Evolutionary conservation across 2,888 invertebrate genomes (phyloP).

Genomic region (Sarcophaga variegata): DNA sequence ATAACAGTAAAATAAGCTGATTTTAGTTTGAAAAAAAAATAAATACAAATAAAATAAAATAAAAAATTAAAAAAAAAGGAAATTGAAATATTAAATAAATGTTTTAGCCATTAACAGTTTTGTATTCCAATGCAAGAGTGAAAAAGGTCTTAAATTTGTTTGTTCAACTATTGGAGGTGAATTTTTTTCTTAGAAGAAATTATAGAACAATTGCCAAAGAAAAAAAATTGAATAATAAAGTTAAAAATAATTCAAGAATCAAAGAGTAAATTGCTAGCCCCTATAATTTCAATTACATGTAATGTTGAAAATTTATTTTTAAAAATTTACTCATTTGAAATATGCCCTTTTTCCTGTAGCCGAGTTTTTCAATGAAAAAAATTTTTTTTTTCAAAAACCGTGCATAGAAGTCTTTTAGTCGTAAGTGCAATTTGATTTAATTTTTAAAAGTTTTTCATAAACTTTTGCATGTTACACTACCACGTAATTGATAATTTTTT

Average conservation of each 20-base stretch:
- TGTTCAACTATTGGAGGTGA: no score
- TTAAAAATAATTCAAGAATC: no score
- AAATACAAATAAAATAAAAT: background rate
- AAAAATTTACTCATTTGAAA: background rate
- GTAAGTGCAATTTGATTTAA: slow-evolving; percentile 31
- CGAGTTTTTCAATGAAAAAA: no score
- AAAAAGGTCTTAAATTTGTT: background rate
- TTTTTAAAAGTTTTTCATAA: slow-evolving; percentile 9
- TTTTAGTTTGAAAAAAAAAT: background rate
- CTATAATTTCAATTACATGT: no score
- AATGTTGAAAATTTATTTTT: no score
- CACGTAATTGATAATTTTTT: background rate
- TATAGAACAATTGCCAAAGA: no score
- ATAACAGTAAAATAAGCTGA: slow-evolving; percentile 13
- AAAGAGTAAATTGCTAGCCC: no score
- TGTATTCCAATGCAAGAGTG: background rate
- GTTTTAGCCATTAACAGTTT: background rate
- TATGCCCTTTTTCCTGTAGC: background rate
- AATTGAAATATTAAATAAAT: background rate
- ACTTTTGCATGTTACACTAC: background rate
- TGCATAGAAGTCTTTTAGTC: background rate
- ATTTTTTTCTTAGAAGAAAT: no score
- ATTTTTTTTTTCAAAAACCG: background rate
- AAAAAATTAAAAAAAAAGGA: background rate
- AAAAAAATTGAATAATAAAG: no score